Percentiles rank a stretch among this genome's conserved stretches.
These are phyloP conservation scores for Cydia strobilella DNA, from an alignment of 1,140 invertebrate species.

Conservation along the genomic window DNA sequence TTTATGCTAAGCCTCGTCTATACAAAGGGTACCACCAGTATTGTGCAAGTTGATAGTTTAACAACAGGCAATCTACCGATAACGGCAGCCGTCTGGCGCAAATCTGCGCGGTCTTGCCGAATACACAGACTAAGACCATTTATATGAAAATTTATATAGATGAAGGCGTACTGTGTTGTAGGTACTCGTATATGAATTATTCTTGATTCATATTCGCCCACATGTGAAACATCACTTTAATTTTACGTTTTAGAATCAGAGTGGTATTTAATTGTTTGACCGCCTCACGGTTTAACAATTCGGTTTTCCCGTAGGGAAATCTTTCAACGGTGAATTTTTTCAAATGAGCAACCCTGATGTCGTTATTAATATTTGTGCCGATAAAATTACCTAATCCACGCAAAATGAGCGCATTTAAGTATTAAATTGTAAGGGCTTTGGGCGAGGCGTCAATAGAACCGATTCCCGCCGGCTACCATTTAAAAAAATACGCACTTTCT, in stretches of 20 bases:
- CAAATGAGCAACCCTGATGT: slow-evolving; percentile 6
- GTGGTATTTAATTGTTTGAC: neutral
- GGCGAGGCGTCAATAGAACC: no score
- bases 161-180: neutral
- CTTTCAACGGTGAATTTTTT: neutral
- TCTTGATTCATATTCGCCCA: neutral
- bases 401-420: no score
- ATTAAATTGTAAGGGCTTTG: no score
- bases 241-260: slow-evolving; percentile 7
- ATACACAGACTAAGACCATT: slow-evolving; percentile 5
- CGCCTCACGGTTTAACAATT: neutral
- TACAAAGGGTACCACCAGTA: neutral
- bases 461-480: no score
- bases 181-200: no score
- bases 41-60: slow-evolving; percentile 23
- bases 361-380: neutral
- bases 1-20: neutral
- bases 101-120: neutral
- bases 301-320: neutral
- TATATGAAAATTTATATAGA: slow-evolving; percentile 26
- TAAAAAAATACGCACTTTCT: no score
- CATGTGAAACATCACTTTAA: neutral
- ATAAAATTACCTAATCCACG: neutral
- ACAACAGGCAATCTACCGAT: slow-evolving; percentile 17
- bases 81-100: neutral